A percentile compares a stretch with the other conserved stretches of the same genome.
These are phyloP conservation scores for Vidua chalybeata DNA, from an alignment of 2,113 vertebrate species.

Conservation along the genomic window DNA sequence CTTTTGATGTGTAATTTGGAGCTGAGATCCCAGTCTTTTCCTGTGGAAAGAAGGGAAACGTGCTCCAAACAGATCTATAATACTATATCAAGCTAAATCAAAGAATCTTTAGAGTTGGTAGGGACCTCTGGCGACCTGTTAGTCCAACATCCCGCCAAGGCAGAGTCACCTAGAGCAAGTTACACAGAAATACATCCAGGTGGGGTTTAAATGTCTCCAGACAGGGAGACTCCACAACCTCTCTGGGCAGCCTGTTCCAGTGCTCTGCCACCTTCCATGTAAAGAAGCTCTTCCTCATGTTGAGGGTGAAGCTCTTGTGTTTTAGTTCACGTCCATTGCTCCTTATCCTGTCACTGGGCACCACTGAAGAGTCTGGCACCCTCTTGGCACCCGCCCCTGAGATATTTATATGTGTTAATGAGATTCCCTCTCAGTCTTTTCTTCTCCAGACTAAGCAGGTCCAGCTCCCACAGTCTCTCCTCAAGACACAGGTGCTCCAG, in stretches of 20 bases:
- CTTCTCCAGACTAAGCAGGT: background rate
- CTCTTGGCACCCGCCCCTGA: background rate
- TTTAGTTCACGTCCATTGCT: background rate
- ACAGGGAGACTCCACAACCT: rapidly evolving
- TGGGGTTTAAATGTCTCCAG: background rate
- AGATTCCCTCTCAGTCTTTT: background rate
- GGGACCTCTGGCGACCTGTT: background rate
- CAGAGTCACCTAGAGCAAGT: background rate
- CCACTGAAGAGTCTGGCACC: background rate
- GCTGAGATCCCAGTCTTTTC: background rate
- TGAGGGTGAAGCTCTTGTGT: background rate
- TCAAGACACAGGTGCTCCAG: background rate
- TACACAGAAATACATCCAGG: background rate
- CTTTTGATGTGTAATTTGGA: background rate
- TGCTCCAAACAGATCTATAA: background rate
- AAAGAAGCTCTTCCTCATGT: background rate
- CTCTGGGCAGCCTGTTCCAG: background rate
- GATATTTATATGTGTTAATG: background rate
- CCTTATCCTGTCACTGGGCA: background rate
- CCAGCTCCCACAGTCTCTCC: background rate
- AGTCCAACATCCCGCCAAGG: background rate
- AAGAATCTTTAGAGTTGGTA: background rate
- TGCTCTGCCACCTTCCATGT: background rate
- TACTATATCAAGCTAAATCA: background rate
- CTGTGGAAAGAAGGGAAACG: background rate